Evolutionary conservation across 2,113 vertebrate species (phyloP).

Genomic region (Arenaria interpres): DNA sequence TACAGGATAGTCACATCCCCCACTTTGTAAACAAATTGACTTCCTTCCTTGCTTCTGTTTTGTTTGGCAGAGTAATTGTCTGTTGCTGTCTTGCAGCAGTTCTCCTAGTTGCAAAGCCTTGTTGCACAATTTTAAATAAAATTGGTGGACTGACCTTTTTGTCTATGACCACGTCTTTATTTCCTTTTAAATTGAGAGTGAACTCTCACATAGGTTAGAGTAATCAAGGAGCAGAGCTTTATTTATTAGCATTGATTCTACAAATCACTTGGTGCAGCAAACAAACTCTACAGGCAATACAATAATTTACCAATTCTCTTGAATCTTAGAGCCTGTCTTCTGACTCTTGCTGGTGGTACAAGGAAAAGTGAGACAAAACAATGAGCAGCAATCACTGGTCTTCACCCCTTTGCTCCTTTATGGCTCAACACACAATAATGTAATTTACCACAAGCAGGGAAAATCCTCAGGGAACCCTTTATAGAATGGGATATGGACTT

Average conservation of each 20-base stretch:
- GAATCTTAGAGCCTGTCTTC: not conserved
- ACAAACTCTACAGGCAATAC: not conserved
- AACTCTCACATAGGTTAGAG: conserved; percentile 34
- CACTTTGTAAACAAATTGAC: conserved; percentile 48
- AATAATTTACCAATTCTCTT: conserved; percentile 23
- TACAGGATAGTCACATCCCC: not conserved
- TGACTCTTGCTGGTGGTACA: not conserved
- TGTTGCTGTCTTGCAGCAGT: conserved; percentile 12
- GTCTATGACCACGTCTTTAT: not conserved
- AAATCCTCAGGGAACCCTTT: not conserved
- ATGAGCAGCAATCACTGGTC: conserved; percentile 26
- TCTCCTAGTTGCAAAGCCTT: not conserved
- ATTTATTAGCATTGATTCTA: conserved; percentile 53
- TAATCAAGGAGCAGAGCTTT: conserved; percentile 42
- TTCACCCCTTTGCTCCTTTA: conserved; percentile 43
- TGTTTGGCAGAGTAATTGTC: conserved; percentile 55
- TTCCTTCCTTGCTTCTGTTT: conserved; percentile 45
- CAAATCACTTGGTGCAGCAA: conserved; percentile 25
- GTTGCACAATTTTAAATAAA: conserved; percentile 42
- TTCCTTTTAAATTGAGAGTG: conserved; percentile 56
- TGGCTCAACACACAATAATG: conserved; percentile 16
- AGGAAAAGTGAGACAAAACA: conserved; percentile 2
- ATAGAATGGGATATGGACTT: not conserved
- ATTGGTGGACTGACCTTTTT: conserved; percentile 34
- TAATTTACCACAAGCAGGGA: conserved; percentile 26